Evolutionary conservation across 2,888 invertebrate genomes (phyloP).

Genomic region (Mechanitis messenoides): DNA sequence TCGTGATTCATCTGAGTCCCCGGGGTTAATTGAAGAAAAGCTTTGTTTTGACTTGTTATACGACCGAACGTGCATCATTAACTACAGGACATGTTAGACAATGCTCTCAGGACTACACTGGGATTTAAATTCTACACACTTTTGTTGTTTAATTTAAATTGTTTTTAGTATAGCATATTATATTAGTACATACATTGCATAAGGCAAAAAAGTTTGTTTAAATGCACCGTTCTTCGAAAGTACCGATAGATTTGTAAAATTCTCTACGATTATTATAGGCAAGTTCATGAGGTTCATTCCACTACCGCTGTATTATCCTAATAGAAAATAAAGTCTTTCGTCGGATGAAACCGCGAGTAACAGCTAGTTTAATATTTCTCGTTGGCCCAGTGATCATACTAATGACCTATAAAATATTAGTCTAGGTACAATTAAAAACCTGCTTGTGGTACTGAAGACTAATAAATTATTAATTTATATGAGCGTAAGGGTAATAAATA

Average conservation of each 20-base stretch:
- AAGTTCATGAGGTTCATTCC: no score
- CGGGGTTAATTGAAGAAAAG: conserved; percentile 57
- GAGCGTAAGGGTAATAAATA: conserved; percentile 61
- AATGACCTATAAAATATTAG: conserved; percentile 33
- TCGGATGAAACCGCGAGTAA: neutral
- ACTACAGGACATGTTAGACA: conserved; percentile 23
- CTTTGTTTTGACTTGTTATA: conserved; percentile 35
- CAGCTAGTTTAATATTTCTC: conserved; percentile 3
- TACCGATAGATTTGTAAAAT: no score
- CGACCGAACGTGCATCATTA: conserved; percentile 29
- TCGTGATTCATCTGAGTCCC: conserved; percentile 62
- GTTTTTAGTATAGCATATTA: no score
- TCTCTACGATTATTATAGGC: no score
- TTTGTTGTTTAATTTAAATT: neutral
- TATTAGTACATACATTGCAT: no score
- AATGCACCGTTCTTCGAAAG: no score
- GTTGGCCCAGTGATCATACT: conserved; percentile 24
- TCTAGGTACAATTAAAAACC: conserved; percentile 31
- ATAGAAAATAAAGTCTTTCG: no score
- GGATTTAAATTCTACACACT: neutral
- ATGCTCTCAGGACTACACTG: conserved; percentile 9
- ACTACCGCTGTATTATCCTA: no score
- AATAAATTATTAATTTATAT: conserved; percentile 63
- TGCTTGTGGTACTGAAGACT: conserved; percentile 31
- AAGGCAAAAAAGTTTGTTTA: no score